Conservation (phyloP, 23 tunicate species). For the Ascidia mentula region DNA sequence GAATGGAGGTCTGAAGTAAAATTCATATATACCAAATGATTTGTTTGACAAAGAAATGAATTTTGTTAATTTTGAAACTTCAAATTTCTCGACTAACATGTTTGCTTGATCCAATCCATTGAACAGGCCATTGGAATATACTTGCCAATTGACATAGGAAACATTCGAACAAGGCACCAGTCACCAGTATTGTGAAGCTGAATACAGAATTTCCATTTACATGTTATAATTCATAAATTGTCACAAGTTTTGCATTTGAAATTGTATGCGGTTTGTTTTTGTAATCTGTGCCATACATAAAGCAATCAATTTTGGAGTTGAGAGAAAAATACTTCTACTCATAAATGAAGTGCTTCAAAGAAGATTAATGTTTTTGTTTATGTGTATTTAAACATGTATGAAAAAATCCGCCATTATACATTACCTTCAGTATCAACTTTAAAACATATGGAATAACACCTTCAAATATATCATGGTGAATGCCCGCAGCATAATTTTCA, state of each 20-base stretch:
- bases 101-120: no score
- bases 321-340: slow-evolving; percentile 1
- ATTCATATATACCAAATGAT: no score
- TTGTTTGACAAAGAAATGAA: no score
- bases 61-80: no score
- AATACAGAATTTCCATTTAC: slow-evolving; percentile 5
- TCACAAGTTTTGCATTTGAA: neutral
- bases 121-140: slow-evolving; percentile 7
- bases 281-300: slow-evolving; percentile 7
- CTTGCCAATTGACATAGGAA: slow-evolving; percentile 1
- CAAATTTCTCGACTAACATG: no score
- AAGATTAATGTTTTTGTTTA: slow-evolving; percentile 1
- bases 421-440: slow-evolving; percentile 4
- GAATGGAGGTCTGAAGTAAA: no score
- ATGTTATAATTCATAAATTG: neutral
- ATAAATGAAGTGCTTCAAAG: slow-evolving; percentile 4
- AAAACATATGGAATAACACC: slow-evolving; percentile 9
- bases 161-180: slow-evolving; percentile 7
- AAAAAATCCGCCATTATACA: slow-evolving; percentile 7
- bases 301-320: slow-evolving; percentile 5
- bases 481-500: slow-evolving; percentile 7
- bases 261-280: neutral
- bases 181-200: slow-evolving; percentile 13
- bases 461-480: slow-evolving; percentile 11
- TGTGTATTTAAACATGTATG: neutral